Conservation (phyloP, 2,113 vertebrate genomes). For the Tenrec ecaudatus region DNA sequence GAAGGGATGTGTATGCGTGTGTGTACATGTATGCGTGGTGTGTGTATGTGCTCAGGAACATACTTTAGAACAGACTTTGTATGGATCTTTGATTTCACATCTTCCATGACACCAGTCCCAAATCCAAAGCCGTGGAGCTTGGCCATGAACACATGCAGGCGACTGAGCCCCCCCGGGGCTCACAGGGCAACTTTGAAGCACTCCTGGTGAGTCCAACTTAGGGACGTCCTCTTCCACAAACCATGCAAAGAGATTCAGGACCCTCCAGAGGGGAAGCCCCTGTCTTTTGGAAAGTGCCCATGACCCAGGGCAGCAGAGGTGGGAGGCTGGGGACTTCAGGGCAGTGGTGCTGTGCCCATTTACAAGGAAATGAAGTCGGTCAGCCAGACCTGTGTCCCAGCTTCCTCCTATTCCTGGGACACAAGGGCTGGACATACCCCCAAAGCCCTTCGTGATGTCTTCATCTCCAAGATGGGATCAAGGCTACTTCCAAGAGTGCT, state of each 20-base stretch:
- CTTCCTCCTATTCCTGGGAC: neutral
- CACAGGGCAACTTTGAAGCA: neutral
- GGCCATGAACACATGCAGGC: neutral
- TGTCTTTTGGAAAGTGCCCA: neutral
- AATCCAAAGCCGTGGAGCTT: neutral
- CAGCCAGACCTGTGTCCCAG: neutral
- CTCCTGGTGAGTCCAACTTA: neutral
- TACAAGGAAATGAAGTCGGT: neutral
- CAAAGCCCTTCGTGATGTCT: neutral
- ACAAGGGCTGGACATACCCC: no score
- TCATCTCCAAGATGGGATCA: neutral
- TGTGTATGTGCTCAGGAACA: neutral
- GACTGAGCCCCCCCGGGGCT: neutral
- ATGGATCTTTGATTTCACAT: neutral
- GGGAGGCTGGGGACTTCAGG: neutral
- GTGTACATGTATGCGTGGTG: accelerated
- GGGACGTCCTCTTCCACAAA: neutral
- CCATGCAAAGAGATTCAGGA: neutral
- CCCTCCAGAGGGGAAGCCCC: neutral
- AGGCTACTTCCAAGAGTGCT: neutral
- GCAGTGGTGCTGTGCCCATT: neutral
- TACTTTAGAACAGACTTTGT: neutral
- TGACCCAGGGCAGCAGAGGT: neutral
- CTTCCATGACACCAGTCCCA: neutral
- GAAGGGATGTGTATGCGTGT: neutral